Conservation (phyloP, 2,797 vertebrate genomes). For the Pyrocephalus nanus region DNA sequence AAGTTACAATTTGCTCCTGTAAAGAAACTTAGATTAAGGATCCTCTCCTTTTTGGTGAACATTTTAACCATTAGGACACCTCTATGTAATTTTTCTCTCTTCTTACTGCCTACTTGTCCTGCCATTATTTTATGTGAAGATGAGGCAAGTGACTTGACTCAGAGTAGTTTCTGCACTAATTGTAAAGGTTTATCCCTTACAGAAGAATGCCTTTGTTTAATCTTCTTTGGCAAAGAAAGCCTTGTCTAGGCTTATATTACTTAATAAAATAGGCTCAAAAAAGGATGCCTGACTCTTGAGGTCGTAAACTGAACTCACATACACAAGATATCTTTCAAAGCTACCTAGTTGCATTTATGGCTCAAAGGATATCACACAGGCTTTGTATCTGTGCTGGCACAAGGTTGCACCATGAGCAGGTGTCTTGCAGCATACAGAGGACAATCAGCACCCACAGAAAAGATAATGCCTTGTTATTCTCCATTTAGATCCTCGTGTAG, state of each 20-base stretch:
- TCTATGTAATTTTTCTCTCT: not conserved
- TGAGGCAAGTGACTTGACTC: not conserved
- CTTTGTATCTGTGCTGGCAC: not conserved
- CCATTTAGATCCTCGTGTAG: fast-evolving
- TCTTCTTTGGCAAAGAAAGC: not conserved
- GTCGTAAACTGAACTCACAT: not conserved
- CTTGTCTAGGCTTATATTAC: not conserved
- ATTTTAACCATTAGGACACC: not conserved
- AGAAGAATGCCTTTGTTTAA: not conserved
- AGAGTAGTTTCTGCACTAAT: not conserved
- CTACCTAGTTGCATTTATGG: not conserved
- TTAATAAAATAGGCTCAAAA: not conserved
- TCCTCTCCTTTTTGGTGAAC: not conserved
- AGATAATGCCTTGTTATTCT: not conserved
- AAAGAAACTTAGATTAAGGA: not conserved
- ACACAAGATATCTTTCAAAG: not conserved
- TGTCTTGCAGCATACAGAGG: fast-evolving
- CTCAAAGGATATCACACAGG: not conserved
- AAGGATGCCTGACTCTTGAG: not conserved
- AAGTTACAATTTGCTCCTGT: not conserved
- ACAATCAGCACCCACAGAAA: not conserved
- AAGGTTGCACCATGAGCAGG: not conserved
- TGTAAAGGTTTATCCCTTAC: not conserved
- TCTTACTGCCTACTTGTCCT: not conserved
- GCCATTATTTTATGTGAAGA: not conserved